These are phyloP conservation scores for Agriopis marginaria DNA, from an alignment of 2,888 invertebrate genomes.

Conservation along the genomic window DNA sequence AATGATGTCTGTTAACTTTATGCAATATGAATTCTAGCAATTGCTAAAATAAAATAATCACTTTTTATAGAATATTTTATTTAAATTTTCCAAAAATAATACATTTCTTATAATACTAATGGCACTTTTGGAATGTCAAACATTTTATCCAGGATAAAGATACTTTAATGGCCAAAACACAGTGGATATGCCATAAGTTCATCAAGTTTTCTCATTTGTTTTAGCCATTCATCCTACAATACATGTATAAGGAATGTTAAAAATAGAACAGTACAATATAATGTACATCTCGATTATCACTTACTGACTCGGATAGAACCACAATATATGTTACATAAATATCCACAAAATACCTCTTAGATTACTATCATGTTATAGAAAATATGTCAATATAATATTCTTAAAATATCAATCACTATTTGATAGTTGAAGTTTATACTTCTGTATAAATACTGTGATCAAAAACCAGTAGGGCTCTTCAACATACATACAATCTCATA, in stretches of 20 bases:
- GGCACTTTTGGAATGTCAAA: conserved; percentile 46
- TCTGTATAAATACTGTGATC: neutral
- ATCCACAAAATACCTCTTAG: neutral
- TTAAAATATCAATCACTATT: neutral
- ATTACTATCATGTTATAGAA: neutral
- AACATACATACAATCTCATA: neutral
- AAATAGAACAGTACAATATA: neutral
- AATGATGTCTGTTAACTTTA: too few relatives aligned
- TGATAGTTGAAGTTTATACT: neutral
- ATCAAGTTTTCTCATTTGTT: neutral
- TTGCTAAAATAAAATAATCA: neutral
- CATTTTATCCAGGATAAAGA: conserved; percentile 17
- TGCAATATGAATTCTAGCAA: neutral
- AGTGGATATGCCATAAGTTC: neutral
- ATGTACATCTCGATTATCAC: neutral
- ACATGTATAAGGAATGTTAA: neutral
- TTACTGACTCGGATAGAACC: neutral
- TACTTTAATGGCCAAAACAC: neutral
- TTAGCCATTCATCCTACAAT: conserved; percentile 1
- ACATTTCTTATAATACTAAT: conserved; percentile 44
- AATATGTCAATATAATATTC: neutral
- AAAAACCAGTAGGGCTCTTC: neutral
- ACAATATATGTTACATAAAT: neutral
- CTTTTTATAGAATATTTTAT: conserved; percentile 22
- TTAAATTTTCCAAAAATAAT: conserved; percentile 33